phyloP scores from a whole-genome alignment of 1,140 invertebrate genomes.

The Drosophila rufa region DNA sequence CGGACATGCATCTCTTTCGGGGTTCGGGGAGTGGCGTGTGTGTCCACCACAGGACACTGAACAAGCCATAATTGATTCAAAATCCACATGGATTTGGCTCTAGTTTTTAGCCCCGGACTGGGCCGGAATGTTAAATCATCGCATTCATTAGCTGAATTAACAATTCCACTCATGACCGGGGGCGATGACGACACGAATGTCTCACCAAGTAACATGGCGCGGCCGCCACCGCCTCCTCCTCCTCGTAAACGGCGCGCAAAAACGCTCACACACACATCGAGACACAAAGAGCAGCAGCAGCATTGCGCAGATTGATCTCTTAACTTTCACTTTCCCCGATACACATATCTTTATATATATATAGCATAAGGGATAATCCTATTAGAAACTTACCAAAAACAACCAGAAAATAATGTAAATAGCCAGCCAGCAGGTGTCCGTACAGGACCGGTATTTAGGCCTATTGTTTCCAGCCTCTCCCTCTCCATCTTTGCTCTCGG shows the following conservation, averaged over 20 bases:
- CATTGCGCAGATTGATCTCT: constrained; percentile 53
- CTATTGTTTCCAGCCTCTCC: constrained; percentile 64
- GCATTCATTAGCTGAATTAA: constrained; percentile 61
- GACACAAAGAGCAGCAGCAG: constrained; percentile 28
- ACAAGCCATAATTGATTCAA: constrained; percentile 32
- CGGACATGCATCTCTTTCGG: constrained; percentile 22
- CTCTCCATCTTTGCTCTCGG: constrained; percentile 78
- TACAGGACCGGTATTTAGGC: constrained; percentile 88
- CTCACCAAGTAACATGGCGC: constrained; percentile 34
- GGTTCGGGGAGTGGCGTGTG: constrained; percentile 24
- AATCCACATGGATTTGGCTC: constrained; percentile 1
- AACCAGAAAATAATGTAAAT: constrained; percentile 94
- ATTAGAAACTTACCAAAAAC: constrained; percentile 90
- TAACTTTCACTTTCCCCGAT: constrained; percentile 62
- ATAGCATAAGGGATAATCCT: neutral
- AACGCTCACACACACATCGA: constrained; percentile 30
- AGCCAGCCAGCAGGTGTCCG: constrained; percentile 94
- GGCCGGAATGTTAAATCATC: constrained; percentile 39
- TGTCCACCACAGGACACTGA: constrained; percentile 21
- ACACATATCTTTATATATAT: neutral
- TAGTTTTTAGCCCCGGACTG: constrained; percentile 7
- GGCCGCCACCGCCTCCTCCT: constrained; percentile 17
- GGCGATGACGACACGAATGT: constrained; percentile 52
- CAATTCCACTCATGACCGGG: constrained; percentile 58
- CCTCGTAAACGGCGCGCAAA: constrained; percentile 23